A percentile compares a stretch with the other conserved stretches of the same genome.
phyloP scores from a whole-genome alignment of 2,113 vertebrate genomes.

The Madoqua kirkii region DNA sequence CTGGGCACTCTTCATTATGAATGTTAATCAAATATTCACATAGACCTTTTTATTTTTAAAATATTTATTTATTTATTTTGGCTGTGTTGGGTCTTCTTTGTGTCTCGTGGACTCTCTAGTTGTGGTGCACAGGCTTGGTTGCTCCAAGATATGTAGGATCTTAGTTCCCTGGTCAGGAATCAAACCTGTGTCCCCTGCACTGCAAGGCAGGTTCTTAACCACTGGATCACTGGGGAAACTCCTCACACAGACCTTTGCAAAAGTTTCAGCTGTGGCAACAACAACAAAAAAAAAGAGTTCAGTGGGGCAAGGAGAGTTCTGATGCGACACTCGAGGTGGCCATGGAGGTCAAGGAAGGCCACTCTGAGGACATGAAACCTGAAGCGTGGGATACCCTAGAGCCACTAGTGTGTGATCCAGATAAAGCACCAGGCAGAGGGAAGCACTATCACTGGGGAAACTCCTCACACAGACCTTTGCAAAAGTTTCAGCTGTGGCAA shows the following conservation, averaged over 20 bases:
- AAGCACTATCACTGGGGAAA: too few species aligned
- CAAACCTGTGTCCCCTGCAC: background rate
- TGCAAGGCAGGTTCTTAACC: background rate
- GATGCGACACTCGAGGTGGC: background rate
- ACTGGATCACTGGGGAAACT: background rate
- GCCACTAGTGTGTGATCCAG: accelerated
- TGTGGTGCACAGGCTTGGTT: background rate
- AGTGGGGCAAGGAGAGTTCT: background rate
- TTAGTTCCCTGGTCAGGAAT: background rate
- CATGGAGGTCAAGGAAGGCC: background rate
- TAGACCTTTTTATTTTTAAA: background rate
- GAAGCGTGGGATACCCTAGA: accelerated
- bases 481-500: too few species aligned
- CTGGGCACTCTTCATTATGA: too few species aligned
- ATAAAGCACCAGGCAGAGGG: too few species aligned
- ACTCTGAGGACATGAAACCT: accelerated
- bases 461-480: too few species aligned
- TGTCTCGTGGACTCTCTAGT: background rate
- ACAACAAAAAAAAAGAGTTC: background rate
- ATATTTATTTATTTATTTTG: background rate
- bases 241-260: background rate
- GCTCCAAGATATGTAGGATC: background rate
- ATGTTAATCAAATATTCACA: too few species aligned
- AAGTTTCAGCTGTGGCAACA: background rate
- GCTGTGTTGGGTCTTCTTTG: background rate